Percentiles rank a stretch among this genome's conserved stretches.
These are phyloP conservation scores for Drosophila melanica DNA, from an alignment of 1,140 invertebrate species.

Conservation along the genomic window DNA sequence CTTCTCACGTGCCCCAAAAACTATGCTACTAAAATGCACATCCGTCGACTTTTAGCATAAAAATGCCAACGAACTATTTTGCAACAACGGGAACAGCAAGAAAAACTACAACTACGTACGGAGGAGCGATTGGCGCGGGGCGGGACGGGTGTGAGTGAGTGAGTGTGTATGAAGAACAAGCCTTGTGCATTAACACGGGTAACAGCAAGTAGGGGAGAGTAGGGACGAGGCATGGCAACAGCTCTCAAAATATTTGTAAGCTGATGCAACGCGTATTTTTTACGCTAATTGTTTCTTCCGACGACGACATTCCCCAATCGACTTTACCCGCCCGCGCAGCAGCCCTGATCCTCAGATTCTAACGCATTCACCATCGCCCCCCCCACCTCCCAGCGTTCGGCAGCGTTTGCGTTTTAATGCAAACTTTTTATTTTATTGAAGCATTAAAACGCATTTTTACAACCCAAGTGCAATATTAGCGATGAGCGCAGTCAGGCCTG, in stretches of 20 bases:
- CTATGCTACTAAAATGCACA: constrained; percentile 50
- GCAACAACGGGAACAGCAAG: constrained; percentile 23
- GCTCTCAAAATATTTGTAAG: constrained; percentile 47
- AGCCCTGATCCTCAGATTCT: background rate
- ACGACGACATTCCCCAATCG: constrained; percentile 13
- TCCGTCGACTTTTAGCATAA: constrained; percentile 53
- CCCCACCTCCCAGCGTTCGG: background rate
- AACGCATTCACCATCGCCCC: background rate
- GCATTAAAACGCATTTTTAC: constrained; percentile 84
- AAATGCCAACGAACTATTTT: constrained; percentile 52
- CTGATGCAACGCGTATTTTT: constrained; percentile 59
- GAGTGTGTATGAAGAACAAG: constrained; percentile 4
- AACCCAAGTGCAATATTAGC: constrained; percentile 78
- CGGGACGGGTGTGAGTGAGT: background rate
- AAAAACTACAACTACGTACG: constrained; percentile 9
- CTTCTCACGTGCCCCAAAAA: constrained; percentile 24
- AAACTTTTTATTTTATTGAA: constrained; percentile 84
- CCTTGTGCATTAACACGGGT: constrained; percentile 44
- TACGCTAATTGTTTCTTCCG: constrained; percentile 77
- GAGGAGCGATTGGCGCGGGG: background rate
- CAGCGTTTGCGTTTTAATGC: constrained; percentile 62
- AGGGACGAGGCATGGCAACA: background rate
- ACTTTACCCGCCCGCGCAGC: background rate
- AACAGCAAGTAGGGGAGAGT: too few species aligned
- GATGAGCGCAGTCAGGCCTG: constrained; percentile 38